phyloP scores from a whole-genome alignment of 2,797 vertebrate species.

The Pseudochirops cupreus region DNA sequence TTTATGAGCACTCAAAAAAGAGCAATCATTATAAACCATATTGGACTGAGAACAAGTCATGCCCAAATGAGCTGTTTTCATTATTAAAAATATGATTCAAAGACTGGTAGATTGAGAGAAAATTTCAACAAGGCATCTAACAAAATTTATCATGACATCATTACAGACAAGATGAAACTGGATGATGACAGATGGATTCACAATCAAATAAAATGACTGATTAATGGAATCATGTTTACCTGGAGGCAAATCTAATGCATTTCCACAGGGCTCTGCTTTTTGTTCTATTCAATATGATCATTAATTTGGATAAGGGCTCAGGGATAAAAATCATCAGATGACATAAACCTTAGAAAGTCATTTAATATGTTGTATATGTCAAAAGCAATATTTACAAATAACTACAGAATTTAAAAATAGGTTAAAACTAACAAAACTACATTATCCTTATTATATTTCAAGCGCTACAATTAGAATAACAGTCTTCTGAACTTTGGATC shows the following conservation, averaged over 20 bases:
- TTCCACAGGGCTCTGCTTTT: not conserved
- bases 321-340: not conserved
- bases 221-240: not conserved
- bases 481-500: not conserved
- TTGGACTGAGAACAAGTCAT: not conserved
- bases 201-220: not conserved
- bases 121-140: not conserved
- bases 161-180: not conserved
- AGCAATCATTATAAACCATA: not conserved
- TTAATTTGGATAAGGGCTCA: not conserved
- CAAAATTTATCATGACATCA: not conserved
- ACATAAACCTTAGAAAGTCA: not conserved
- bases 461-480: not conserved
- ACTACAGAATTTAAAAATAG: not conserved
- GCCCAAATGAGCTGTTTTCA: not conserved
- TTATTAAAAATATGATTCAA: not conserved
- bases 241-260: not conserved
- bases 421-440: not conserved
- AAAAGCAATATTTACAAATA: not conserved
- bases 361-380: not conserved
- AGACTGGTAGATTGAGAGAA: not conserved
- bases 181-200: not conserved
- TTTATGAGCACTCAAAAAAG: not conserved
- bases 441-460: not conserved
- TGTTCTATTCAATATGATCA: not conserved